A percentile compares a stretch with the other conserved stretches of the same genome.
These are phyloP conservation scores for Alouatta palliata DNA, from an alignment of 2,113 vertebrate genomes.

Conservation along the genomic window DNA sequence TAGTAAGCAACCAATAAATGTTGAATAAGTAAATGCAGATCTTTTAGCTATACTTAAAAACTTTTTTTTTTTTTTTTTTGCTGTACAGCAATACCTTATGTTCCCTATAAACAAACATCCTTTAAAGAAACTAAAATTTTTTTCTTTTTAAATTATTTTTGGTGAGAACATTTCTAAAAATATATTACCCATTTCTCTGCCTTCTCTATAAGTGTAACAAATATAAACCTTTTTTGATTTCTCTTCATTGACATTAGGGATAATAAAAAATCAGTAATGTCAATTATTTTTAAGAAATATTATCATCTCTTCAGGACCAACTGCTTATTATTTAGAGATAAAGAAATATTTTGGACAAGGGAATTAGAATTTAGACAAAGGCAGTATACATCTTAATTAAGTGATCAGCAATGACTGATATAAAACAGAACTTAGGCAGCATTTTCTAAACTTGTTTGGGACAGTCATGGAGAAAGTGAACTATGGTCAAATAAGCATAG, in stretches of 20 bases:
- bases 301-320: background rate
- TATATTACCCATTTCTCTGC: background rate
- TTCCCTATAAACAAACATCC: constrained; percentile 5
- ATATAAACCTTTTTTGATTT: constrained; percentile 19
- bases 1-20: background rate
- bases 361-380: constrained; percentile 22
- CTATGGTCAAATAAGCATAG: background rate
- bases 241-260: background rate
- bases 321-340: background rate
- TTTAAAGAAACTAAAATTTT: constrained; percentile 10
- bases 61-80: constrained; percentile 10
- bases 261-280: background rate
- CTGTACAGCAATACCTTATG: background rate
- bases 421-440: constrained; percentile 30
- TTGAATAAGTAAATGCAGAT: background rate
- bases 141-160: constrained; percentile 25
- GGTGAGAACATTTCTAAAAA: constrained; percentile 29
- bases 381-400: constrained; percentile 4
- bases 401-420: background rate
- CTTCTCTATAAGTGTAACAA: constrained; percentile 40
- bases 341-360: constrained; percentile 1
- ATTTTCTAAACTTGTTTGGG: constrained; percentile 21
- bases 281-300: constrained; percentile 21
- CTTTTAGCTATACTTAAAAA: background rate
- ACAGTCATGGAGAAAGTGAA: constrained; percentile 28